Percentiles rank a stretch among this genome's conserved stretches.
Conservation (phyloP, 1,140 invertebrate genomes). For the Leptoteleia sp. region DNA sequence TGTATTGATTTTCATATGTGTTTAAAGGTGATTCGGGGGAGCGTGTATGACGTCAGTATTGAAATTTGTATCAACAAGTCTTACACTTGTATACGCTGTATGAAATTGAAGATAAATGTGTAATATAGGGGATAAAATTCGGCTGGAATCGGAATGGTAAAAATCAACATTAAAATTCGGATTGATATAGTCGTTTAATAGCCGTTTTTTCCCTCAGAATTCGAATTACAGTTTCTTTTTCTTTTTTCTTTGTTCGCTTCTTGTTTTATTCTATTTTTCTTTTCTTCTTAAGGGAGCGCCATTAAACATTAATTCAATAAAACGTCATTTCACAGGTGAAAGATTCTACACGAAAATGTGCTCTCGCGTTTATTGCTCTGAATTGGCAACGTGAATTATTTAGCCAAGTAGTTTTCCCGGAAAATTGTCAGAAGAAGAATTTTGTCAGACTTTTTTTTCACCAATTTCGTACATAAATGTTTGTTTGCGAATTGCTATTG, state of each 20-base stretch:
- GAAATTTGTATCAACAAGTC: conserved; percentile 23
- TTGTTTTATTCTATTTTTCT: background rate
- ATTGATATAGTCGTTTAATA: conserved; percentile 2
- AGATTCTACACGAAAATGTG: too few species aligned
- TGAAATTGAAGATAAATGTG: conserved; percentile 5
- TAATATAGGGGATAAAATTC: conserved; percentile 15
- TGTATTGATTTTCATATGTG: conserved; percentile 43
- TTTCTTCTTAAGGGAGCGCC: background rate
- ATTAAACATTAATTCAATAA: conserved; percentile 29
- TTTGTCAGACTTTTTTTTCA: background rate
- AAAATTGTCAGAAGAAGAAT: background rate
- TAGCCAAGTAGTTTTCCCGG: background rate
- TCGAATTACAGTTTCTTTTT: too few species aligned
- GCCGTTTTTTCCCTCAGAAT: too few species aligned
- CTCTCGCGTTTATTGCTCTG: background rate
- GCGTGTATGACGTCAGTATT: conserved; percentile 40
- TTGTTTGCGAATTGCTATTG: background rate
- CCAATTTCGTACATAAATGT: conserved; percentile 8
- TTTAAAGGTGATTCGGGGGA: conserved; percentile 27
- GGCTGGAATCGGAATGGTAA: background rate
- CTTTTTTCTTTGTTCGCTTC: conserved; percentile 12
- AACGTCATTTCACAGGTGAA: conserved; percentile 1
- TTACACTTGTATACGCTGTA: conserved; percentile 9
- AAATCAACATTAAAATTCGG: background rate
- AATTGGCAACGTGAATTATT: background rate